phyloP scores from a whole-genome alignment of 2,113 vertebrate genomes.

The Daboia siamensis region DNA sequence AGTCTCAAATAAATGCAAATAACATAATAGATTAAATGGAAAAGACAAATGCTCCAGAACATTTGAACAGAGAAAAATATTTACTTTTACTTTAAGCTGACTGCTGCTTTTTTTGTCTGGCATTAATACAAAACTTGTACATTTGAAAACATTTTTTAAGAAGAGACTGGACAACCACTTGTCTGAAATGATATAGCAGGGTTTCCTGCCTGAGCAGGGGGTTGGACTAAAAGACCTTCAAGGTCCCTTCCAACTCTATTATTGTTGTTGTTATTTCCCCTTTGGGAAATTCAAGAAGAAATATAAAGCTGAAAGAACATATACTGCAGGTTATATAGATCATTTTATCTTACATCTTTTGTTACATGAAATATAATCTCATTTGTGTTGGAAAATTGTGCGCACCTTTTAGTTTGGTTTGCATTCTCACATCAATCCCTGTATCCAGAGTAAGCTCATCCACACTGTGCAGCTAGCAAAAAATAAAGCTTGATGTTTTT shows the following conservation, averaged over 20 bases:
- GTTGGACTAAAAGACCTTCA: too few relatives aligned
- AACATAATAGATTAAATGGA: background rate
- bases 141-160: background rate
- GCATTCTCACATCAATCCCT: background rate
- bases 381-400: background rate
- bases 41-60: background rate
- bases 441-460: background rate
- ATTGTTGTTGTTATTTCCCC: background rate
- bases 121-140: background rate
- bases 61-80: background rate
- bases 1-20: background rate
- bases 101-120: background rate
- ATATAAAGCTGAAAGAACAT: background rate
- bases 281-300: background rate
- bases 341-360: background rate
- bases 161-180: too few relatives aligned
- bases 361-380: background rate
- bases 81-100: background rate
- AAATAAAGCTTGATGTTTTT: background rate
- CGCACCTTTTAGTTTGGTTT: background rate
- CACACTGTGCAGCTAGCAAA: background rate
- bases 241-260: too few relatives aligned
- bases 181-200: too few relatives aligned
- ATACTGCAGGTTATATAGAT: background rate
- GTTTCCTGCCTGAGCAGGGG: too few relatives aligned